Conservation (phyloP, 2,113 vertebrate species). For the Dascyllus trimaculatus region DNA sequence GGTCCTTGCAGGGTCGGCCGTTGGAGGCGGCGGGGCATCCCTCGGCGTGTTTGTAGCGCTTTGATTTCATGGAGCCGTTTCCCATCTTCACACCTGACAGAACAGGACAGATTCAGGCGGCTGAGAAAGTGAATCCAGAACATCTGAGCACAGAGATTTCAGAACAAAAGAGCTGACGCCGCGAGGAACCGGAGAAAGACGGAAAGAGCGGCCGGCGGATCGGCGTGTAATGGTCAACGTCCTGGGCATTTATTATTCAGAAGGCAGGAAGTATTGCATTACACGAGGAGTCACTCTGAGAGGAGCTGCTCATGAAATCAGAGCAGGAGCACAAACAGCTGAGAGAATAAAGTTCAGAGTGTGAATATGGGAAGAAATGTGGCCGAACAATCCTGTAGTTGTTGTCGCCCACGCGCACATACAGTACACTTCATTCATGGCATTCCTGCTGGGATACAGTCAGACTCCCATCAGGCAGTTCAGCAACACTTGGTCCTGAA, state of each 20-base stretch:
- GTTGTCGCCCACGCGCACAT: slow-evolving; percentile 52
- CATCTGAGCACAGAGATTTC: slow-evolving; percentile 22
- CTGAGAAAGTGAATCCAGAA: too few relatives aligned
- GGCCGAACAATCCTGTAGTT: slow-evolving; percentile 56
- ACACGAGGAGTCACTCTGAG: slow-evolving; percentile 45
- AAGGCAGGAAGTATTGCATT: slow-evolving; percentile 75
- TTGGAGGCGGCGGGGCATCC: slow-evolving; percentile 70
- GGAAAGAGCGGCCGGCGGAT: slow-evolving; percentile 34
- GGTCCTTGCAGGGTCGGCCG: slow-evolving; percentile 56
- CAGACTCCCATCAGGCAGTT: not conserved
- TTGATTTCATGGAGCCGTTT: slow-evolving; percentile 91
- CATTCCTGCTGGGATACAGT: slow-evolving; percentile 52
- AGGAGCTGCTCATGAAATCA: not conserved
- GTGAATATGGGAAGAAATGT: slow-evolving; percentile 21
- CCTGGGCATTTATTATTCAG: slow-evolving; percentile 81
- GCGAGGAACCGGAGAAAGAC: slow-evolving; percentile 12
- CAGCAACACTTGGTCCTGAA: slow-evolving; percentile 10
- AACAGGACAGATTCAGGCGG: not conserved
- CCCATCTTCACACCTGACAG: slow-evolving; percentile 87
- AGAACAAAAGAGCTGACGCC: slow-evolving; percentile 44
- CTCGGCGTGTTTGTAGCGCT: slow-evolving; percentile 85
- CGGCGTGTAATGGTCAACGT: slow-evolving; percentile 61
- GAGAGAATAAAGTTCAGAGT: not conserved
- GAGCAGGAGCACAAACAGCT: not conserved
- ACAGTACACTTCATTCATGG: slow-evolving; percentile 56